These are phyloP conservation scores for Atherinosoma microstoma DNA, from an alignment of 2,797 vertebrate species.

Conservation along the genomic window DNA sequence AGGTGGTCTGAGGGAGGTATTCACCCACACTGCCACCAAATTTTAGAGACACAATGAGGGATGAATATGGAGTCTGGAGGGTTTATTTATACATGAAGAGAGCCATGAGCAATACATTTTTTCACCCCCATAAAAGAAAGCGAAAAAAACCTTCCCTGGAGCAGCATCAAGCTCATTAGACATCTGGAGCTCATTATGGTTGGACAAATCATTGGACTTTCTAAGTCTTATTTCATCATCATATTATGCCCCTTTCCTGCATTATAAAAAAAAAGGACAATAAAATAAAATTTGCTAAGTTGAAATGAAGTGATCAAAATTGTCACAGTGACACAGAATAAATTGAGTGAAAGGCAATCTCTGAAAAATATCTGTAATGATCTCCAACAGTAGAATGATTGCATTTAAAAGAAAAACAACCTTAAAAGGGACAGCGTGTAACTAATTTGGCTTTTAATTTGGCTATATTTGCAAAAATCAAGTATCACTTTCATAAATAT, in stretches of 20 bases:
- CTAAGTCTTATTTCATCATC: slow-evolving; percentile 51
- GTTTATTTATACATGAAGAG: slow-evolving; percentile 66
- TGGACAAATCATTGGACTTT: slow-evolving; percentile 53
- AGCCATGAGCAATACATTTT: slow-evolving; percentile 64
- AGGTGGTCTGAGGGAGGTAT: slow-evolving; percentile 55
- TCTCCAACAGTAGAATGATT: too few species aligned
- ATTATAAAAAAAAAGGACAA: not conserved
- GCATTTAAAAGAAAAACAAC: too few species aligned
- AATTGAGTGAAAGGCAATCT: too few species aligned
- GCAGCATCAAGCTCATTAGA: slow-evolving; percentile 70
- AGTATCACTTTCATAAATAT: too few species aligned
- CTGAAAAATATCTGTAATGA: too few species aligned
- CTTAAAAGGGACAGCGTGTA: too few species aligned
- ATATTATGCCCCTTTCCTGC: slow-evolving; percentile 28
- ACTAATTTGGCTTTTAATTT: too few species aligned
- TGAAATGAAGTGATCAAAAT: too few species aligned
- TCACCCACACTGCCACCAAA: slow-evolving; percentile 45
- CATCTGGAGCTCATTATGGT: slow-evolving; percentile 73
- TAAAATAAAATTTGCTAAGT: too few species aligned
- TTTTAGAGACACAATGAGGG: slow-evolving; percentile 39
- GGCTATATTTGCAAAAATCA: too few species aligned
- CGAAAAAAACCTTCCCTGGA: slow-evolving; percentile 53
- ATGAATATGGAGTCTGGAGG: slow-evolving; percentile 28
- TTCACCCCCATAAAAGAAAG: slow-evolving; percentile 59
- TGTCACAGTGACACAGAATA: too few species aligned